Percentiles rank a stretch among this genome's conserved stretches.
These are phyloP conservation scores for Scomberomorus guttatus DNA, from an alignment of 2,797 vertebrate genomes.

Conservation along the genomic window DNA sequence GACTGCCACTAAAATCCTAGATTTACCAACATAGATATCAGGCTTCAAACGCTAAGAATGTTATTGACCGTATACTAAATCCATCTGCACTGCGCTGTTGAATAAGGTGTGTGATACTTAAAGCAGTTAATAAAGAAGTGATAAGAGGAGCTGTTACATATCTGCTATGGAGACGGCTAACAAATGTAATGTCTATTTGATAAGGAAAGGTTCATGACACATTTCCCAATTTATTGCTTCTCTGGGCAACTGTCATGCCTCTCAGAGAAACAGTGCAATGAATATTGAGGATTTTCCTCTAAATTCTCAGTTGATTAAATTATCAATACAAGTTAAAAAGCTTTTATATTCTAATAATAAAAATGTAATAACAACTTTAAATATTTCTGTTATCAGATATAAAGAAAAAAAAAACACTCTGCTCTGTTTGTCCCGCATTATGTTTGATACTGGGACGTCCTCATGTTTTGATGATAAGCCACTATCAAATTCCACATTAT, in stretches of 20 bases:
- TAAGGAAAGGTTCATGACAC: conserved; percentile 66
- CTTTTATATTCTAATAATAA: background rate
- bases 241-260: conserved; percentile 31
- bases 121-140: conserved; percentile 71
- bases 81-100: conserved; percentile 36
- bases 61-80: conserved; percentile 50
- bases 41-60: conserved; percentile 25
- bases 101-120: conserved; percentile 60
- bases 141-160: conserved; percentile 66
- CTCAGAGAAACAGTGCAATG: background rate
- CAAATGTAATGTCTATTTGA: conserved; percentile 67
- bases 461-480: conserved; percentile 63
- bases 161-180: conserved; percentile 58
- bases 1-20: conserved; percentile 13
- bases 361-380: background rate
- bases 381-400: background rate
- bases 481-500: conserved; percentile 77
- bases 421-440: conserved; percentile 24
- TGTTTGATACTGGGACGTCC: conserved; percentile 31
- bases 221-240: conserved; percentile 62
- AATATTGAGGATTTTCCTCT: background rate
- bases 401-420: background rate
- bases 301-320: background rate
- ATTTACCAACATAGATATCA: conserved; percentile 35
- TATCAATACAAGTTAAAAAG: background rate